Evolutionary conservation across 2,888 invertebrate species (phyloP).

Genomic region (Esperia sulphurella): DNA sequence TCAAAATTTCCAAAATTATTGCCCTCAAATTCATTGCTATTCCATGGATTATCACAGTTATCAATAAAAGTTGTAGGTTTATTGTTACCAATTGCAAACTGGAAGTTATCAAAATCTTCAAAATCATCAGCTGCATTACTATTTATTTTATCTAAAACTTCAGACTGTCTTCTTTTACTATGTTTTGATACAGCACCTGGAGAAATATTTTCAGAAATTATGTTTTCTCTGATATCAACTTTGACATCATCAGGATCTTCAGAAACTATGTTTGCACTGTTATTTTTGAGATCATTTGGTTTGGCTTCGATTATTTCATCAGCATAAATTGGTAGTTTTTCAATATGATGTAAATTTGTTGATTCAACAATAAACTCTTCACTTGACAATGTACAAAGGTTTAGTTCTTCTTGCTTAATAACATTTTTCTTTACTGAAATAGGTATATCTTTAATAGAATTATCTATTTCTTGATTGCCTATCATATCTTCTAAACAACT

Average conservation of each 20-base stretch:
- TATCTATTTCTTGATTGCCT: background rate
- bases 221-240: background rate
- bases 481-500: background rate
- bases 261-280: no score
- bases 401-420: constrained; percentile 5
- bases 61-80: constrained; percentile 30
- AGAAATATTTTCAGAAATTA: background rate
- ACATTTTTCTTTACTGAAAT: constrained; percentile 2
- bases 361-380: constrained; percentile 1
- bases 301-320: constrained; percentile 20
- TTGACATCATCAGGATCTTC: constrained; percentile 1
- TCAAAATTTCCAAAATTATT: constrained; percentile 55
- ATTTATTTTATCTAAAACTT: background rate
- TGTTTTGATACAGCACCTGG: background rate
- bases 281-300: constrained; percentile 1
- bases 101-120: constrained; percentile 76
- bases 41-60: constrained; percentile 59
- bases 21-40: constrained; percentile 31
- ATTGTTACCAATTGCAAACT: constrained; percentile 43
- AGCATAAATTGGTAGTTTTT: constrained; percentile 4
- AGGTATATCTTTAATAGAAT: constrained; percentile 1
- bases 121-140: constrained; percentile 58
- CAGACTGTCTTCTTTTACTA: background rate
- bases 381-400: constrained; percentile 1
- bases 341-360: constrained; percentile 6